These are phyloP conservation scores for Lithophane semibrunnea DNA, from an alignment of 2,888 invertebrate genomes.

Conservation along the genomic window DNA sequence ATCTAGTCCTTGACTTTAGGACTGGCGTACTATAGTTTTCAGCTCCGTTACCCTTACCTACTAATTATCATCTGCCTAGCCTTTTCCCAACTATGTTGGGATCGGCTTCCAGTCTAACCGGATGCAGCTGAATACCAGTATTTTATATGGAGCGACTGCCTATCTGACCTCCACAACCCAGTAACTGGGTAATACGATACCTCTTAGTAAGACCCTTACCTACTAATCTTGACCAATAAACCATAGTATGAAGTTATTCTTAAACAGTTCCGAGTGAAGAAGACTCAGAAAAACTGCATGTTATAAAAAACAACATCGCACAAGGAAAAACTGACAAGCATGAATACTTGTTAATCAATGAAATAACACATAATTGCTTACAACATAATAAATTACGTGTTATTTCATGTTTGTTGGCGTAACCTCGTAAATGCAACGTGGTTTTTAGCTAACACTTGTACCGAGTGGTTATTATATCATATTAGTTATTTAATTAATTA, in stretches of 20 bases:
- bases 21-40: neutral
- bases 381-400: constrained; percentile 53
- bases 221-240: neutral
- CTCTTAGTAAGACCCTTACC: neutral
- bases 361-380: constrained; percentile 42
- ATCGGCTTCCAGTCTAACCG: too few species aligned
- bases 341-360: constrained; percentile 39
- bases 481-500: constrained; percentile 4
- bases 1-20: neutral
- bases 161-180: too few species aligned
- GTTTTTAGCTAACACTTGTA: constrained; percentile 15
- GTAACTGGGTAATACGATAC: too few species aligned
- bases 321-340: constrained; percentile 30
- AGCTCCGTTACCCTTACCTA: neutral
- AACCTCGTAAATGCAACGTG: constrained; percentile 37
- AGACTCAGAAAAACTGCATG: neutral
- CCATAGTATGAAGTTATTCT: too few species aligned
- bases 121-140: too few species aligned
- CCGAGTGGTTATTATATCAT: constrained; percentile 18
- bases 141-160: too few species aligned
- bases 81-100: too few species aligned
- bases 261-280: neutral
- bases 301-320: constrained; percentile 5
- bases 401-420: constrained; percentile 36
- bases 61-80: neutral